These are phyloP conservation scores for Nestor notabilis DNA, from an alignment of 2,113 vertebrate genomes.

Conservation along the genomic window DNA sequence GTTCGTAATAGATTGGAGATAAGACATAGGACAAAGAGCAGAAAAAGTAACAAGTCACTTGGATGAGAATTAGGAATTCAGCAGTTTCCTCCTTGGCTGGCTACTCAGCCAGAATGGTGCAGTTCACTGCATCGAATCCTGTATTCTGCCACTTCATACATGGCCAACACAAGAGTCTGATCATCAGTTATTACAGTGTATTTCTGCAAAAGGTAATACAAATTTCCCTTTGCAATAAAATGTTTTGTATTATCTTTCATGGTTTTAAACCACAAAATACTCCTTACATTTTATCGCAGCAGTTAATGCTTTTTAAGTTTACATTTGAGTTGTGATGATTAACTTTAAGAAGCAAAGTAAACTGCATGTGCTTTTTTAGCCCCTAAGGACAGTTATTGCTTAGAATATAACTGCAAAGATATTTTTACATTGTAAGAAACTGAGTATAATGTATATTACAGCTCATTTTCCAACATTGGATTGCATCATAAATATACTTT, in stretches of 20 bases:
- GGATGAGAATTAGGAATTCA: background rate
- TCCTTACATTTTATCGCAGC: background rate
- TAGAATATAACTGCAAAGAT: background rate
- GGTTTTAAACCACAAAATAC: background rate
- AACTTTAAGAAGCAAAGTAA: conserved; percentile 42
- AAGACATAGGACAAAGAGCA: background rate
- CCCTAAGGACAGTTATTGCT: conserved; percentile 22
- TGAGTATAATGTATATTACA: conserved; percentile 16
- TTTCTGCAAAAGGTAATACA: background rate
- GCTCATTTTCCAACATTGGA: conserved; percentile 7
- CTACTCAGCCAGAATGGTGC: background rate
- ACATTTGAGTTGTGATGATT: conserved; percentile 16
- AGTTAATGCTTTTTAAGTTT: conserved; percentile 12
- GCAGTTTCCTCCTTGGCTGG: background rate
- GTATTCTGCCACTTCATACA: background rate
- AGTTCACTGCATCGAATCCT: background rate
- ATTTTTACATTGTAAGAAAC: conserved; percentile 9
- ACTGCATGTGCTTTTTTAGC: background rate
- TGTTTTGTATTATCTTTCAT: background rate
- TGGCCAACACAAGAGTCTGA: background rate
- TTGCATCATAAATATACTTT: conserved; percentile 22
- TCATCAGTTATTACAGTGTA: background rate
- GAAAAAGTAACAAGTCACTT: background rate
- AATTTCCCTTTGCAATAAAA: background rate
- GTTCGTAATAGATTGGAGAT: background rate